A percentile compares a stretch with the other conserved stretches of the same genome.
phyloP scores from a whole-genome alignment of 2,113 vertebrate species.

The Pantherophis guttatus region DNA sequence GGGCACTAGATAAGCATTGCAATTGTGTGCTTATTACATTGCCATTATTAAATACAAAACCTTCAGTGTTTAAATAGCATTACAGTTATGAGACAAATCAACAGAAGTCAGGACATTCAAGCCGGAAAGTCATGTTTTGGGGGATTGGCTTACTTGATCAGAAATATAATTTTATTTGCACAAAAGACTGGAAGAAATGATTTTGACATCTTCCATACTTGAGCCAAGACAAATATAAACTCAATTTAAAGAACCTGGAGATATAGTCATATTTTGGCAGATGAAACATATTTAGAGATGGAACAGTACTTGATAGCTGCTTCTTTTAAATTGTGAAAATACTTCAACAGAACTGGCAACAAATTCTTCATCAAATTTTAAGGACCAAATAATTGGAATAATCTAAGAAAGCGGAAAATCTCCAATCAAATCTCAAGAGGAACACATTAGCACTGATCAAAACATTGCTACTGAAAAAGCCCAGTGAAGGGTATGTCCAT shows the following conservation, averaged over 20 bases:
- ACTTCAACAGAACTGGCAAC: not conserved
- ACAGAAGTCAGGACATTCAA: slow-evolving; percentile 25
- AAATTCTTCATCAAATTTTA: not conserved
- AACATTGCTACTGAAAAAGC: not conserved
- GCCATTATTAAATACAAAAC: slow-evolving; percentile 39
- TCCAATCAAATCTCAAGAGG: not conserved
- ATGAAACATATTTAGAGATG: not conserved
- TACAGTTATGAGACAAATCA: slow-evolving; percentile 42
- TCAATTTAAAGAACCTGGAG: not conserved
- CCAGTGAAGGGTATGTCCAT: not conserved
- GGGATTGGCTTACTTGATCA: slow-evolving; percentile 13
- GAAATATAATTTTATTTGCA: not conserved
- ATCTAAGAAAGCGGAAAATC: not conserved
- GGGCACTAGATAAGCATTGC: slow-evolving; percentile 4
- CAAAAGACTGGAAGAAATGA: rapidly evolving
- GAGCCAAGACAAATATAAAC: not conserved
- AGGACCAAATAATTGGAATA: not conserved
- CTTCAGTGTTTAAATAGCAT: slow-evolving; percentile 38
- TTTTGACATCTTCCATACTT: not conserved
- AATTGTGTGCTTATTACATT: slow-evolving; percentile 21
- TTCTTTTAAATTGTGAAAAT: not conserved
- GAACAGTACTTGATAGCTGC: not conserved
- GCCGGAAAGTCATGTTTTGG: not conserved
- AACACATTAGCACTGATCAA: not conserved
- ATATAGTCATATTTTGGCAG: not conserved